phyloP scores from a whole-genome alignment of 2,113 vertebrate genomes.

The Lepisosteus osseus region DNA sequence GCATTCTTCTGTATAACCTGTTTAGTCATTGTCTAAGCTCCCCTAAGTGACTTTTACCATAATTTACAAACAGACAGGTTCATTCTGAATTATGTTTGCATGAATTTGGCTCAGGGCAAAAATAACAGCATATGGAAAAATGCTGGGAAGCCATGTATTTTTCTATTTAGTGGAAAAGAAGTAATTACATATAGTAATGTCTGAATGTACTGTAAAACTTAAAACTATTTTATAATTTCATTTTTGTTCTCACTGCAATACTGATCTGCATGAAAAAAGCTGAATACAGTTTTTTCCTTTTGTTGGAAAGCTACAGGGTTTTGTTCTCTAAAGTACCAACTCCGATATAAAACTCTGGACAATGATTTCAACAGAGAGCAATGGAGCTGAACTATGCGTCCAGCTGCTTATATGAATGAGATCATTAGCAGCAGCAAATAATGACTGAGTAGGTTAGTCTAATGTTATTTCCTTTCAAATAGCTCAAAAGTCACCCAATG shows the following conservation, averaged over 20 bases:
- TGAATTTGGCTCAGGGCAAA: conserved; percentile 4
- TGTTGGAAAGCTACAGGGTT: not conserved
- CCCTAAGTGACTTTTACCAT: not conserved
- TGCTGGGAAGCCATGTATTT: not conserved
- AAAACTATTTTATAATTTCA: too few species aligned
- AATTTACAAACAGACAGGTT: not conserved
- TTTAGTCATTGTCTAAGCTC: conserved; percentile 13
- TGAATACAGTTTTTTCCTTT: too few species aligned
- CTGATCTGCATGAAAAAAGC: too few species aligned
- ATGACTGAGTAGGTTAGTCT: conserved; percentile 41
- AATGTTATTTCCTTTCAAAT: conserved; percentile 43
- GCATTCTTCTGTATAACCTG: not conserved
- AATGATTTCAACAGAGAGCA: conserved; percentile 33
- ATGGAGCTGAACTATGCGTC: conserved; percentile 30
- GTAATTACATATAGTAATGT: too few species aligned
- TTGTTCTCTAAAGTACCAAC: conserved; percentile 17
- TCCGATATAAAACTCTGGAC: conserved; percentile 27
- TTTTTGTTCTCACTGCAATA: too few species aligned
- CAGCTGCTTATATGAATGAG: conserved; percentile 33
- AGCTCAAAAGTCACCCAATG: conserved; percentile 27
- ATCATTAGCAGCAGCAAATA: conserved; percentile 46
- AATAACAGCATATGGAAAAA: not conserved
- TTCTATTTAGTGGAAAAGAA: not conserved
- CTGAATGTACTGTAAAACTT: too few species aligned
- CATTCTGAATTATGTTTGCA: too few species aligned